Conservation (phyloP, 1,140 invertebrate species). For the Gerris buenoi region DNA sequence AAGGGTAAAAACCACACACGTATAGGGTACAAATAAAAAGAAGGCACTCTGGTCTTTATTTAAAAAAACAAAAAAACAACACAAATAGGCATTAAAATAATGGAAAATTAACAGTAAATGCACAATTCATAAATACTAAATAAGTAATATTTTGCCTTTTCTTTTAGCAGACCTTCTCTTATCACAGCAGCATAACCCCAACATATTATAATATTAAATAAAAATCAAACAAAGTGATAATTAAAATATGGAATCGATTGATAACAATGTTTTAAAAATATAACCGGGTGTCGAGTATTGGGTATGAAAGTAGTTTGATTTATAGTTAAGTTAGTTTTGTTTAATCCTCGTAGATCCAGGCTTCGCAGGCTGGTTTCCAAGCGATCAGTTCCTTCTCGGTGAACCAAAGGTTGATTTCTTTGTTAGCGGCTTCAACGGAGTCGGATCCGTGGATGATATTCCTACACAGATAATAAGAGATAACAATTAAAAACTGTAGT, state of each 20-base stretch:
- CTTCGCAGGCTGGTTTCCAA: constrained; percentile 60
- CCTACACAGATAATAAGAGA: constrained; percentile 33
- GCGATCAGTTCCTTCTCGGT: constrained; percentile 69
- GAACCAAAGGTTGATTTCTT: constrained; percentile 95
- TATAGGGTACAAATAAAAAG: neutral
- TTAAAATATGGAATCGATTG: no score
- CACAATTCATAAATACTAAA: no score
- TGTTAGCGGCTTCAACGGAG: constrained; percentile 85
- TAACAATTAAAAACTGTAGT: no score
- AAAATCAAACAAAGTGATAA: no score
- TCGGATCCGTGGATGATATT: constrained; percentile 95
- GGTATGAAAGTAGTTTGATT: no score
- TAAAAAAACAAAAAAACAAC: neutral
- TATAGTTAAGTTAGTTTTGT: neutral
- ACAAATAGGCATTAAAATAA: neutral
- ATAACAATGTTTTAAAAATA: no score
- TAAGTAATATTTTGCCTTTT: no score
- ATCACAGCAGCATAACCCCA: no score
- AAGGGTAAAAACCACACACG: no score
- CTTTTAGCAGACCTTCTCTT: neutral
- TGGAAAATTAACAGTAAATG: no score
- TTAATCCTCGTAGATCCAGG: constrained; percentile 72
- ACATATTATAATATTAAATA: no score
- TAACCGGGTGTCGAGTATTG: no score
- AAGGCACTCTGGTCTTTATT: neutral